Base-by-base conservation (phyloP, 2,797 vertebrate genomes). In the Hybognathus amarus region DNA sequence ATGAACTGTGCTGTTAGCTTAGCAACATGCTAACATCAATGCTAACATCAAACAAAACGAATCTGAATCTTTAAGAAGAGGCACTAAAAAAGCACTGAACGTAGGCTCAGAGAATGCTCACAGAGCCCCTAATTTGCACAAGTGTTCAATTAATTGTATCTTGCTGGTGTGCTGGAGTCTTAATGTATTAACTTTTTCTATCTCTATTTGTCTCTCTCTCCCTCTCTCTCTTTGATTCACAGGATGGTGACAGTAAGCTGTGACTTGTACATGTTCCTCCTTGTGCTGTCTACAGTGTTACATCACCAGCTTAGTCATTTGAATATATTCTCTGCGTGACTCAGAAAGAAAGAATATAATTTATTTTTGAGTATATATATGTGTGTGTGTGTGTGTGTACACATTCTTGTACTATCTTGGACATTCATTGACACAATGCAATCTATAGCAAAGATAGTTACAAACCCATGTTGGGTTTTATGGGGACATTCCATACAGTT, bases 131-230 rank as follows among this genome's bases (percentile, higher is more conserved):
- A 85, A 86, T 90, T 88, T 87, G 86, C 85, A 83, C 82, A 77
- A 76, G 84, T 80, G 83, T 81, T 73, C 80, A 89, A 87, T 88
- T 89, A 89, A 89, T 89, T 86, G 87, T 84, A 84, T 89, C 83
- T 80, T 66, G 66, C 87, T 83, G 82, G 81, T 82, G 83, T 67
- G 45, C 83, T 78, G 40, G 81, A 59, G 75, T 59, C 80, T 68
- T 88, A 87, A 87, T 88, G 88, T 66, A 83, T 73, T 86, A 85
- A 83, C 78, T 47, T 54, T 50, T 59, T 83, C 54, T 70, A 50
- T 64, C 81, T 79, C 15, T 27, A 59, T 50, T 63, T 18, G 33
- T 54, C 40, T 83, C 50, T 36, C n/a, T 30, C 3, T 33, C n/a
- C n/a, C 30, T 33, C 30, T 69, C 52, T 64, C 17, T 66, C 12